Conservation (phyloP, 2,113 vertebrate species). For the Sula dactylatra region DNA sequence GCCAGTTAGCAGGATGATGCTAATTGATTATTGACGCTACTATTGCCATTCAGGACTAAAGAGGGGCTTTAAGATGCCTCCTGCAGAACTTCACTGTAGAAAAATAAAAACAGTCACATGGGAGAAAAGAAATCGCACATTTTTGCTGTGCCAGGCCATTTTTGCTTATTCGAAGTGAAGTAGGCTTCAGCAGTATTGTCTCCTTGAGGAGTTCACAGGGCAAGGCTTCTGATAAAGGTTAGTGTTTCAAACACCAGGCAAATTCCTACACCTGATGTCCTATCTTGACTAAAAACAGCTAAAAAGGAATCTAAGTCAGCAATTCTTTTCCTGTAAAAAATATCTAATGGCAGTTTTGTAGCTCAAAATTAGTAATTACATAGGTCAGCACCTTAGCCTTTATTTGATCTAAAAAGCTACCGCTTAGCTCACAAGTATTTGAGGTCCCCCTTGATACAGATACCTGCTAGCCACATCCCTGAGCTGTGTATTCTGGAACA, state of each 20-base stretch:
- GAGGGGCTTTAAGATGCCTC: not conserved
- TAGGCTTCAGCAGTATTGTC: not conserved
- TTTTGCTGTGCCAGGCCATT: not conserved
- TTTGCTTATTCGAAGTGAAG: not conserved
- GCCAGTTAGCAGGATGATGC: not conserved
- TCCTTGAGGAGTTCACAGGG: not conserved
- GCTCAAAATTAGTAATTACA: not conserved
- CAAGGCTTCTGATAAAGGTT: not conserved
- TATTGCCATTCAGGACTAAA: not conserved
- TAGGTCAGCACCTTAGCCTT: not conserved
- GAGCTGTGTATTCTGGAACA: not conserved
- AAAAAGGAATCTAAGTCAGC: not conserved
- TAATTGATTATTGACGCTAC: not conserved
- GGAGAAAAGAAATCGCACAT: not conserved
- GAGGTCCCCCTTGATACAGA: not conserved
- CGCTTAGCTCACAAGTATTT: not conserved
- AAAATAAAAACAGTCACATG: not conserved
- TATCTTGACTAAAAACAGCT: not conserved
- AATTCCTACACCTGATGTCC: not conserved
- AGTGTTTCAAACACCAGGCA: not conserved
- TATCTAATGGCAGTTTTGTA: not conserved
- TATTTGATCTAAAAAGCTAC: not conserved
- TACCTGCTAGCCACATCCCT: not conserved
- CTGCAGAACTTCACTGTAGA: not conserved
- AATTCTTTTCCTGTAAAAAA: not conserved